Percentiles rank a stretch among this genome's conserved stretches.
These are phyloP conservation scores for Stegastes partitus DNA, from an alignment of 2,113 vertebrate genomes.

Conservation along the genomic window DNA sequence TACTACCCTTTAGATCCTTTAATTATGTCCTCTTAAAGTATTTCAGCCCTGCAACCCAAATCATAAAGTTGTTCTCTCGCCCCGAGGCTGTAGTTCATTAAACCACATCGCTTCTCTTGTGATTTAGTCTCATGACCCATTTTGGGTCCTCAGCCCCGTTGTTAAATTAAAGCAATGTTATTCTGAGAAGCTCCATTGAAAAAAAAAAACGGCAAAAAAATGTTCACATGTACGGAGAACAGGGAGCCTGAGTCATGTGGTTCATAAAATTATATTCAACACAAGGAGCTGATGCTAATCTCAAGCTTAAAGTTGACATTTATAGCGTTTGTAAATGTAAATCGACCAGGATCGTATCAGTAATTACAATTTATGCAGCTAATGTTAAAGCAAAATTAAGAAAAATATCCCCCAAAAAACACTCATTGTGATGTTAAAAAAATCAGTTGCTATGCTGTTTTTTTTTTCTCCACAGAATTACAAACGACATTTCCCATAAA, in stretches of 20 bases:
- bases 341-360: no score
- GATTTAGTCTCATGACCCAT: slow-evolving; percentile 78
- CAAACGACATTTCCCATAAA: no score
- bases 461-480: no score
- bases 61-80: slow-evolving; percentile 47
- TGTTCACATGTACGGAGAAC: background rate
- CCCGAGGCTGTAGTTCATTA: slow-evolving; percentile 58
- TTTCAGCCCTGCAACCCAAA: slow-evolving; percentile 35
- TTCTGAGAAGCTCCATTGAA: slow-evolving; percentile 19
- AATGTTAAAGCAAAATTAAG: no score
- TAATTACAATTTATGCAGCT: no score
- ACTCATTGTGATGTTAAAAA: no score
- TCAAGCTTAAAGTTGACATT: no score
- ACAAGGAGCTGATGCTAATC: no score
- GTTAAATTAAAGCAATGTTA: slow-evolving; percentile 22
- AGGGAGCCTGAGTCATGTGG: no score
- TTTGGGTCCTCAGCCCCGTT: slow-evolving; percentile 36
- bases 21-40: slow-evolving; percentile 54
- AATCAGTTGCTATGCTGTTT: no score
- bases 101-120: slow-evolving; percentile 71
- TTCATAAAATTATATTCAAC: background rate
- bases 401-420: no score
- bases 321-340: no score
- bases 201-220: background rate
- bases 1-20: slow-evolving; percentile 43